Conservation (phyloP, 1,140 invertebrate species). For the Drosophila murphyi region DNA sequence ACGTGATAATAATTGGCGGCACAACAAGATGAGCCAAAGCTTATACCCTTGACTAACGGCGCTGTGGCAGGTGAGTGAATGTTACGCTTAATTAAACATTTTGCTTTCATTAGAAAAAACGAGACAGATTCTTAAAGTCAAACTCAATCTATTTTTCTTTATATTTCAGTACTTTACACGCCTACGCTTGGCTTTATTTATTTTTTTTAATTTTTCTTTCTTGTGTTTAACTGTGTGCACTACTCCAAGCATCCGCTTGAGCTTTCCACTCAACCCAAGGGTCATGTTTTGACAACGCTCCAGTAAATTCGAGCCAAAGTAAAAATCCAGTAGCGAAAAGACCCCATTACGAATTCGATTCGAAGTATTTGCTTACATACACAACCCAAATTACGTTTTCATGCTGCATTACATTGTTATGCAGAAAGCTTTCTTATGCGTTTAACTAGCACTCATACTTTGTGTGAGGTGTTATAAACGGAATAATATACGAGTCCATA, state of each 20-base stretch:
- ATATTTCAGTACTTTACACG: too few relatives aligned
- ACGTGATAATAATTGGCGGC: constrained; percentile 29
- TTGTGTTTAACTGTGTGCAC: constrained; percentile 25
- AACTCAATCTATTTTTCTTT: neutral
- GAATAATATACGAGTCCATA: too few relatives aligned
- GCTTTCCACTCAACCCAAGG: constrained; percentile 38
- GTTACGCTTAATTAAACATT: neutral
- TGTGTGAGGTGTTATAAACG: too few relatives aligned
- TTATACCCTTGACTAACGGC: constrained; percentile 25
- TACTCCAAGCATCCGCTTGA: constrained; percentile 31
- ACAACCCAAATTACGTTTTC: too few relatives aligned
- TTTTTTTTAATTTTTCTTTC: neutral
- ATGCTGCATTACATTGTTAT: too few relatives aligned
- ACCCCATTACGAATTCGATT: too few relatives aligned
- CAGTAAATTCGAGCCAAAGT: constrained; percentile 13
- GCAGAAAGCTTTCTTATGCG: too few relatives aligned
- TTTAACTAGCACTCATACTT: too few relatives aligned
- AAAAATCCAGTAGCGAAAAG: too few relatives aligned
- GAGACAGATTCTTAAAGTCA: neutral
- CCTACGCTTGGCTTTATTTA: neutral
- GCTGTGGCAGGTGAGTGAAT: neutral
- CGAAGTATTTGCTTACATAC: too few relatives aligned
- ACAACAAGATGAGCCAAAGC: constrained; percentile 34
- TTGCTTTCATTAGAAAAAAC: neutral
- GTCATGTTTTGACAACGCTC: constrained; percentile 20